These are phyloP conservation scores for Philopedon plagiatum DNA, from an alignment of 2,888 invertebrate genomes.

Conservation along the genomic window DNA sequence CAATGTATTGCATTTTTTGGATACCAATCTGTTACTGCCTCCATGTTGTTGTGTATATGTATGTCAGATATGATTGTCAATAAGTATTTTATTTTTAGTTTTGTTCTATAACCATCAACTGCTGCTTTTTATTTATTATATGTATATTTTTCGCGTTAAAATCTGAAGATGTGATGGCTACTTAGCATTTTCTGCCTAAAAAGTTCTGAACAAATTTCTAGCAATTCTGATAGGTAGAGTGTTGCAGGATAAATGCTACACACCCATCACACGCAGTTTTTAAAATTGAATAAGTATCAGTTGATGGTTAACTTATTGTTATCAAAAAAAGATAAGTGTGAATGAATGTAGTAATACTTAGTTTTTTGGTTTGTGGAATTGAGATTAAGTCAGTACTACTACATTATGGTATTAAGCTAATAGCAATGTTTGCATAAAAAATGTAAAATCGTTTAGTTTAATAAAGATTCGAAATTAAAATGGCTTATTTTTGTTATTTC, in stretches of 20 bases:
- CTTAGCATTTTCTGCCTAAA: too few species aligned
- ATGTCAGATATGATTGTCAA: not conserved
- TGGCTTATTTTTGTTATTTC: not conserved
- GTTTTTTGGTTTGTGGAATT: not conserved
- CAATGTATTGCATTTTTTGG: not conserved
- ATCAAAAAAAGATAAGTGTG: not conserved
- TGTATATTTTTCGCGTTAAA: too few species aligned
- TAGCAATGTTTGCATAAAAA: constrained; percentile 9
- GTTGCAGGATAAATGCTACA: too few species aligned
- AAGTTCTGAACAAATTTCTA: too few species aligned
- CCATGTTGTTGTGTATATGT: not conserved
- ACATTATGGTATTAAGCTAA: not conserved
- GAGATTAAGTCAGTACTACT: not conserved
- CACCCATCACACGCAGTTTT: too few species aligned
- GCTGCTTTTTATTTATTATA: not conserved
- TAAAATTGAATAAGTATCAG: too few species aligned
- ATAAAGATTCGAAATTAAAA: not conserved
- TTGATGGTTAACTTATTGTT: not conserved
- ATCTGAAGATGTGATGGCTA: too few species aligned
- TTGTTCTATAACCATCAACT: not conserved
- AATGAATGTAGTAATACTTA: not conserved
- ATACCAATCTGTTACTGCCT: not conserved
- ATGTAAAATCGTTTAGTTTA: not conserved
- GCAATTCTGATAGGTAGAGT: too few species aligned
- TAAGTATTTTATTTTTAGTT: not conserved